Percentiles rank a stretch among this genome's conserved stretches.
phyloP scores from a whole-genome alignment of 2,113 vertebrate species.

The Pseudonaja textilis region DNA sequence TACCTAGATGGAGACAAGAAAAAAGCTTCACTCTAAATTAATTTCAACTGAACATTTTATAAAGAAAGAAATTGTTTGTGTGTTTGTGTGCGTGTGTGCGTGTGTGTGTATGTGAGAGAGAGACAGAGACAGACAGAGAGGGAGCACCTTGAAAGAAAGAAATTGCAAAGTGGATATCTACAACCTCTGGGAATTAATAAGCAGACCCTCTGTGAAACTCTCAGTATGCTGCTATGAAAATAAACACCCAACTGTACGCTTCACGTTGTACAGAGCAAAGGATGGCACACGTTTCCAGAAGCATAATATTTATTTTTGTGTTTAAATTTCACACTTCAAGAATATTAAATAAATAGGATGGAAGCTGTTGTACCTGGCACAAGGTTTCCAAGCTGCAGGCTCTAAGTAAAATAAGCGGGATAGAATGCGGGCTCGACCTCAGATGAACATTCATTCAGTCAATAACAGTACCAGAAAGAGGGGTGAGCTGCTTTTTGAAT shows the following conservation, averaged over 20 bases:
- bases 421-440: conserved; percentile 18
- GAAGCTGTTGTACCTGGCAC: conserved; percentile 27
- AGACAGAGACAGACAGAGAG: background rate
- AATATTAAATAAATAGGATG: conserved; percentile 60
- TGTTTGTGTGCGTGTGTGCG: background rate
- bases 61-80: conserved; percentile 3
- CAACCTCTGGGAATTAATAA: conserved; percentile 43
- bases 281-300: conserved; percentile 32
- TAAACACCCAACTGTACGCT: conserved; percentile 29
- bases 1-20: background rate
- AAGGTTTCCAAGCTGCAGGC: conserved; percentile 18
- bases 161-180: conserved; percentile 15
- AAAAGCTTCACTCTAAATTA: background rate
- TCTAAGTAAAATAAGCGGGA: conserved; percentile 45
- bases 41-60: conserved; percentile 26
- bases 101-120: background rate
- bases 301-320: conserved; percentile 44
- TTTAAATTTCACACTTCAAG: conserved; percentile 52
- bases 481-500: conserved; percentile 35
- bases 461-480: conserved; percentile 8
- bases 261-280: conserved; percentile 9
- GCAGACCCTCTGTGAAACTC: conserved; percentile 30
- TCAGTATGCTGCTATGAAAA: conserved; percentile 43
- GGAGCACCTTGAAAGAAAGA: conserved; percentile 18
- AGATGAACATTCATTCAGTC: conserved; percentile 29